Evolutionary conservation across 2,888 invertebrate species (phyloP).

Genomic region (Notocelia uddmanniana): DNA sequence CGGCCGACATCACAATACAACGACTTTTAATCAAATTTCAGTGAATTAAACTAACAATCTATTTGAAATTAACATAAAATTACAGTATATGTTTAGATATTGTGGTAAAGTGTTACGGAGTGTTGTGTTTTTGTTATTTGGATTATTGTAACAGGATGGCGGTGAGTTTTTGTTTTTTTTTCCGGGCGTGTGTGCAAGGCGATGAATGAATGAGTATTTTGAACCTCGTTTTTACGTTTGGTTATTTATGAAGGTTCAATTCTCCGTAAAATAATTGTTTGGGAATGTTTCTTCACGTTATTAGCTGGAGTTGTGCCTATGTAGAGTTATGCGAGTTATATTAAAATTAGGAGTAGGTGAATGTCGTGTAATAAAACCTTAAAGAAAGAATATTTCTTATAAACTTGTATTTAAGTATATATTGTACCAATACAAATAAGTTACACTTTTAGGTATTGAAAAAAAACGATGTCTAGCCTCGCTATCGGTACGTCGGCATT

Average conservation of each 20-base stretch:
- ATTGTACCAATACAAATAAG: too few relatives aligned
- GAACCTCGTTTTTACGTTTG: constrained; percentile 1
- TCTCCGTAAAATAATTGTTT: not conserved
- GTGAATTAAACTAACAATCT: constrained; percentile 10
- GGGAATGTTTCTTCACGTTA: not conserved
- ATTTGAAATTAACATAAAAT: constrained; percentile 36
- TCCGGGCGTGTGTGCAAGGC: constrained; percentile 5
- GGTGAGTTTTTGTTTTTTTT: constrained; percentile 54
- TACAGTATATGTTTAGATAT: constrained; percentile 15
- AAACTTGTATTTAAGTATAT: too few relatives aligned
- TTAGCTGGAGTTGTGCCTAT: not conserved
- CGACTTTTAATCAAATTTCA: constrained; percentile 9
- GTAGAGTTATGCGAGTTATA: not conserved
- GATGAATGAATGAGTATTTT: constrained; percentile 22
- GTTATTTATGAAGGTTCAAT: constrained; percentile 3
- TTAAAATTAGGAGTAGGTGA: not conserved
- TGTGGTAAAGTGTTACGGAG: constrained; percentile 39
- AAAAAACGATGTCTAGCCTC: too few relatives aligned
- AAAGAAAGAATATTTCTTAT: too few relatives aligned
- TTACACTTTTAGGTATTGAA: too few relatives aligned
- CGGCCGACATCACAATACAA: constrained; percentile 24
- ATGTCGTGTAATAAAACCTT: too few relatives aligned
- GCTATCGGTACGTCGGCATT: too few relatives aligned
- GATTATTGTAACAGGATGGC: constrained; percentile 53
- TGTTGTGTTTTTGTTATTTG: constrained; percentile 39